Percentiles rank a stretch among this genome's conserved stretches.
These are phyloP conservation scores for Temnothorax rugatulus DNA, from an alignment of 2,888 invertebrate genomes.

Conservation along the genomic window DNA sequence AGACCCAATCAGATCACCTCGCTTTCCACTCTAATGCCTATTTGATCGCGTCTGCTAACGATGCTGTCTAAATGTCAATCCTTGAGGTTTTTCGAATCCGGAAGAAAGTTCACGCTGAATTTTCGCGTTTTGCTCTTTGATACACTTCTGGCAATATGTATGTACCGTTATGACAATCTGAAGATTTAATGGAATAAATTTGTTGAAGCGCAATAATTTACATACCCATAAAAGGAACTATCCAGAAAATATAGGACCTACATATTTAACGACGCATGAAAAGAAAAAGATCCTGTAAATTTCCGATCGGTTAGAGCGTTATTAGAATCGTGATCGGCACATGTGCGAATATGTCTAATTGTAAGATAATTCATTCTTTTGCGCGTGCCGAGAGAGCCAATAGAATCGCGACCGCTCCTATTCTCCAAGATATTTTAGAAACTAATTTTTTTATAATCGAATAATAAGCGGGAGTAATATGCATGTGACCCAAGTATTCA, in stretches of 20 bases:
- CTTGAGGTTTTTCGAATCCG: constrained; percentile 11
- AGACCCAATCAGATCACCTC: constrained; percentile 39
- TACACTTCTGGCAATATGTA: background rate
- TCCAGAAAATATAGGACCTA: background rate
- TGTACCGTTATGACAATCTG: constrained; percentile 39
- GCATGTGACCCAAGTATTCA: background rate
- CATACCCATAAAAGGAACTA: background rate
- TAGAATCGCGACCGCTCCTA: background rate
- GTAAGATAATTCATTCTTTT: background rate
- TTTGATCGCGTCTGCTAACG: constrained; percentile 41
- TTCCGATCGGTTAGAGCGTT: constrained; percentile 6
- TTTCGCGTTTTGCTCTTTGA: constrained; percentile 24
- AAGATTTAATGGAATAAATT: constrained; percentile 2
- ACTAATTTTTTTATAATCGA: constrained; percentile 5
- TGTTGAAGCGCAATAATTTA: constrained; percentile 6
- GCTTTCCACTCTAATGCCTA: constrained; percentile 44
- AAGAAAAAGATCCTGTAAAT: background rate
- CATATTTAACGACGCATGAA: background rate
- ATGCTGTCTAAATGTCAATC: constrained; percentile 57
- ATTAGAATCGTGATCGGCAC: background rate
- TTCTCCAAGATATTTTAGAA: constrained; percentile 23
- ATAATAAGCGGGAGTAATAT: constrained; percentile 9
- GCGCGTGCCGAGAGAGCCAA: background rate
- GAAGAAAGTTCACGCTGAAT: constrained; percentile 34
- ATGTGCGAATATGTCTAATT: background rate